Conservation (phyloP, 1,140 invertebrate genomes). For the Drosophila seguyi region DNA sequence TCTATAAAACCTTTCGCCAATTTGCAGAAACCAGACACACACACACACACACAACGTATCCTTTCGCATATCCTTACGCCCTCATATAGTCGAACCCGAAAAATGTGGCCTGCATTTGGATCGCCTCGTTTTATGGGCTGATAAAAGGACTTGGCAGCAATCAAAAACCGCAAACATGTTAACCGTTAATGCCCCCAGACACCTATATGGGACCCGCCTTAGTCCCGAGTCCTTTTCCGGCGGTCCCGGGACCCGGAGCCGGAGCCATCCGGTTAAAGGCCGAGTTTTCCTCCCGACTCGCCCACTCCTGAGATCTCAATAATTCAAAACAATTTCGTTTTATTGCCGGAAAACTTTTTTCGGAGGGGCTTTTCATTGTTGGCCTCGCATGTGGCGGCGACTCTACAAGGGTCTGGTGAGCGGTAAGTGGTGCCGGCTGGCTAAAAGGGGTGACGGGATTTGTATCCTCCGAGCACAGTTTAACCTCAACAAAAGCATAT, state of each 20-base stretch:
- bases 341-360: constrained; percentile 71
- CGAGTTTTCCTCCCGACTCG: background rate
- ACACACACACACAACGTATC: background rate
- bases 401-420: background rate
- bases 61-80: constrained; percentile 8
- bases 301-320: constrained; percentile 67
- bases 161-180: constrained; percentile 81
- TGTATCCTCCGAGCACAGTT: constrained; percentile 66
- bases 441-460: constrained; percentile 19
- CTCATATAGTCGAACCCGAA: constrained; percentile 18
- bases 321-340: constrained; percentile 83
- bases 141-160: constrained; percentile 74
- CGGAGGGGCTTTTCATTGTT: constrained; percentile 47
- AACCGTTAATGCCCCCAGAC: constrained; percentile 81
- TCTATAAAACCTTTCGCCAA: constrained; percentile 51
- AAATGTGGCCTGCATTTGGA: constrained; percentile 23
- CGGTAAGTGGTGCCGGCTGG: constrained; percentile 11
- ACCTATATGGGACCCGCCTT: constrained; percentile 57
- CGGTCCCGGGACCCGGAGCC: background rate
- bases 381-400: constrained; percentile 1
- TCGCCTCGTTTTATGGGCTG: constrained; percentile 65
- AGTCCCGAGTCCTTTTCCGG: constrained; percentile 47
- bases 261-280: constrained; percentile 44
- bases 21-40: constrained; percentile 41
- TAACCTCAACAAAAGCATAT: constrained; percentile 71